Evolutionary conservation across 1,140 invertebrate species (phyloP), one percentile per base, ranked within the genome.

Genomic region (Drosophila pseudoananassae): DNA sequence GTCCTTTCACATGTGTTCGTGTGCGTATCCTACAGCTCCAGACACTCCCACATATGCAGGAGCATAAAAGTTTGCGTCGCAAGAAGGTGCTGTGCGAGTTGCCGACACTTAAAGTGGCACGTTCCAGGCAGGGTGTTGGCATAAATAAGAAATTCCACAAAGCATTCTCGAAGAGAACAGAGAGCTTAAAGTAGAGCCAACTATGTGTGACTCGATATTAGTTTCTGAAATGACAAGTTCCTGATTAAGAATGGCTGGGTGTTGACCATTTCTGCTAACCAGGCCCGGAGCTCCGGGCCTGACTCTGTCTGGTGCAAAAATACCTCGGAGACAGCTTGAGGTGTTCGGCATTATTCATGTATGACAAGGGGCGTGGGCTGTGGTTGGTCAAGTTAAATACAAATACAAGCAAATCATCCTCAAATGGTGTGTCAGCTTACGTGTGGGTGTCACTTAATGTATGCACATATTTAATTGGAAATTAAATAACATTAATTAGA

Each of bases 391-490:
- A 83, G 72, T 76, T 80, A 69, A 79, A 85, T 69, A 56, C 69
- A 65, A 79, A 54, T 60, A 17, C 14, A 8, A 43, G 51, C 45
- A 38, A 76, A 56, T 64, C 50, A 45, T 31, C 59, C 40, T 57
- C 50, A 70, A 64, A 29, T 56, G 51, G 53, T 36, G 31, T n/a
- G 29, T 4, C 38, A 15, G 23, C 20, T 15, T 2, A 4, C 49
- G 27, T 31, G 25, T 36, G 27, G 51, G 36, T 43, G 47, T 43
- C 36, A 17, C 40, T 40, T 63, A 78, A 83, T 82, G 47, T 58
- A 78, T 78, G 75, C 64, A 63, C 75, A 78, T 83, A 75, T 75
- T 74, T 66, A 76, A 79, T 83, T 82, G 59, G 51, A 49, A 79
- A 76, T 84, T 79, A 84, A 75, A 70, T 82, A 51, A 75, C 70